These are phyloP conservation scores for Xenopus borealis DNA, from an alignment of 2,113 vertebrate species.

Conservation along the genomic window DNA sequence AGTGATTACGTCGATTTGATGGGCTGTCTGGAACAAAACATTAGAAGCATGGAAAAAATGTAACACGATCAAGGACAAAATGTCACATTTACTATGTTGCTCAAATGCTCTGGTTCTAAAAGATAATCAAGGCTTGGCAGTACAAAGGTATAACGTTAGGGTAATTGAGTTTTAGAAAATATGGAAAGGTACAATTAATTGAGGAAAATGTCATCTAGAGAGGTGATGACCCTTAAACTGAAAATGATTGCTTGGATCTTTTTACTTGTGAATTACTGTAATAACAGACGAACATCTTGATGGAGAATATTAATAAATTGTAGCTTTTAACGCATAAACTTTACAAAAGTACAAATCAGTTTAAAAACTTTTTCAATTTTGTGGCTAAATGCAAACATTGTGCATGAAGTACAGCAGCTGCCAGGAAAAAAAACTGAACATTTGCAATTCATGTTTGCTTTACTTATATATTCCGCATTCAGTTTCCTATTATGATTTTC, in stretches of 20 bases:
- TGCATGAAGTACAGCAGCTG: too few species aligned
- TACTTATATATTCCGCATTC: too few species aligned
- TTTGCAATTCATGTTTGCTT: too few species aligned
- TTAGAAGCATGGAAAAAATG: constrained; percentile 47
- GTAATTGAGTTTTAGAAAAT: constrained; percentile 20
- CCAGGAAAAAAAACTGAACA: too few species aligned
- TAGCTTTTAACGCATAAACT: neutral
- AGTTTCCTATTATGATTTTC: too few species aligned
- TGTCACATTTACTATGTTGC: constrained; percentile 35
- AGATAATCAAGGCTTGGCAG: constrained; percentile 16
- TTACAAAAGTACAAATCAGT: neutral
- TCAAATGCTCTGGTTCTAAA: constrained; percentile 11
- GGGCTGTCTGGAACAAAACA: constrained; percentile 53
- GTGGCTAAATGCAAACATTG: too few species aligned
- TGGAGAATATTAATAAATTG: neutral
- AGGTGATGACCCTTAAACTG: constrained; percentile 10
- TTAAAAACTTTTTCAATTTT: too few species aligned
- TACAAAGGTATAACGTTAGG: neutral
- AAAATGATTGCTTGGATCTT: constrained; percentile 9
- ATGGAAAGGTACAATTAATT: constrained; percentile 20
- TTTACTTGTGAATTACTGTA: constrained; percentile 12
- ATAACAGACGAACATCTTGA: constrained; percentile 24
- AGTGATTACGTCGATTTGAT: constrained; percentile 55
- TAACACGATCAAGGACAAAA: constrained; percentile 55
- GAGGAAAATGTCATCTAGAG: constrained; percentile 19